Evolutionary conservation across 2,113 vertebrate species (phyloP).

Genomic region (Mionectes macconnelli): DNA sequence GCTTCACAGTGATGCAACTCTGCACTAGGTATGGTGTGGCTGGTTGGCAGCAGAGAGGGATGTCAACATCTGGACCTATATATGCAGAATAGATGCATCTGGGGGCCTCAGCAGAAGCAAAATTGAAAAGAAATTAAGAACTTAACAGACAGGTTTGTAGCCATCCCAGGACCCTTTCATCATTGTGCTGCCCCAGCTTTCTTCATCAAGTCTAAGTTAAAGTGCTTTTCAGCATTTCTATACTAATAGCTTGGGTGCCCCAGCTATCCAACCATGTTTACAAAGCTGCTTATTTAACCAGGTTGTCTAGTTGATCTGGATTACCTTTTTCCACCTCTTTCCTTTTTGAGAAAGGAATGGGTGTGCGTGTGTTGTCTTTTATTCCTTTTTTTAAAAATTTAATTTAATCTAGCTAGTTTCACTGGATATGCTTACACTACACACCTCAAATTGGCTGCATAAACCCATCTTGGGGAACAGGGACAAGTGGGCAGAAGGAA

Average conservation of each 20-base stretch:
- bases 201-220: fast-evolving
- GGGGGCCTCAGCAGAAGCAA: background rate
- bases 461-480: background rate
- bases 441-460: background rate
- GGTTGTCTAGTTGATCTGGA: background rate
- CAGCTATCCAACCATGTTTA: background rate
- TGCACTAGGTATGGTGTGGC: fast-evolving
- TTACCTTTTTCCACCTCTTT: background rate
- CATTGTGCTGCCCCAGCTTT: background rate
- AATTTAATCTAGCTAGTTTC: background rate
- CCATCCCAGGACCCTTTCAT: background rate
- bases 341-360: background rate
- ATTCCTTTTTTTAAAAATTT: background rate
- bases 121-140: background rate
- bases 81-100: background rate
- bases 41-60: fast-evolving
- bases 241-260: background rate
- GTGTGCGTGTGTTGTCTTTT: fast-evolving
- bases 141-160: background rate
- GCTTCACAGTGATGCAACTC: background rate
- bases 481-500: background rate
- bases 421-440: background rate
- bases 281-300: background rate
- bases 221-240: fast-evolving
- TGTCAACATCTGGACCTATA: background rate